Evolutionary conservation across 2,113 vertebrate genomes (phyloP).

Genomic region (Chascanopsetta lugubris): DNA sequence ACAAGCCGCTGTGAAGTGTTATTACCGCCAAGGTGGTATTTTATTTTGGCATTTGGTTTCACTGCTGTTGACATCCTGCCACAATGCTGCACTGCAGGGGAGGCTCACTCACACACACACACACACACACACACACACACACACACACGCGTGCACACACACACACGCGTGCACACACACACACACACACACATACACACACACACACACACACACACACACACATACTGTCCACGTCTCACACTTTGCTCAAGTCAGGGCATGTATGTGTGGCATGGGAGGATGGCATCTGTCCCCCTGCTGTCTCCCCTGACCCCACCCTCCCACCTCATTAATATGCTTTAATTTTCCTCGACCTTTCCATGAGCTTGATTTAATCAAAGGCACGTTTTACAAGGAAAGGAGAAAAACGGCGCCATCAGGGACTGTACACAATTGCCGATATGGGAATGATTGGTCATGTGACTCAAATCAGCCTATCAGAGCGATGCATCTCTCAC

Average conservation of each 20-base stretch:
- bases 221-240: conserved; percentile 56
- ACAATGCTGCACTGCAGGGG: conserved; percentile 60
- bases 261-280: background rate
- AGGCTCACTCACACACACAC: too few relatives aligned
- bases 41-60: conserved; percentile 49
- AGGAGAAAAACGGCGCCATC: conserved; percentile 45
- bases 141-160: conserved; percentile 17
- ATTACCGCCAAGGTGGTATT: conserved; percentile 43
- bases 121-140: too few relatives aligned
- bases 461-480: conserved; percentile 54
- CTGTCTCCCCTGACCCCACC: conserved; percentile 63
- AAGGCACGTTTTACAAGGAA: conserved; percentile 30
- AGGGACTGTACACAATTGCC: conserved; percentile 27
- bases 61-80: conserved; percentile 54
- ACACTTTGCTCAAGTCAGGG: conserved; percentile 35
- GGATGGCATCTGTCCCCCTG: conserved; percentile 35
- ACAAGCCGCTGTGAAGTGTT: conserved; percentile 47
- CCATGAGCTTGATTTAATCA: conserved; percentile 68
- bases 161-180: conserved; percentile 8
- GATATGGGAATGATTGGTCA: conserved; percentile 47
- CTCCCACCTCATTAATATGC: conserved; percentile 76
- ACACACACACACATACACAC: conserved; percentile 13
- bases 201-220: conserved; percentile 7
- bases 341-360: conserved; percentile 77
- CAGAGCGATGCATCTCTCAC: conserved; percentile 32